phyloP scores from a whole-genome alignment of 2,113 vertebrate species.

The Pangasianodon gigas region DNA sequence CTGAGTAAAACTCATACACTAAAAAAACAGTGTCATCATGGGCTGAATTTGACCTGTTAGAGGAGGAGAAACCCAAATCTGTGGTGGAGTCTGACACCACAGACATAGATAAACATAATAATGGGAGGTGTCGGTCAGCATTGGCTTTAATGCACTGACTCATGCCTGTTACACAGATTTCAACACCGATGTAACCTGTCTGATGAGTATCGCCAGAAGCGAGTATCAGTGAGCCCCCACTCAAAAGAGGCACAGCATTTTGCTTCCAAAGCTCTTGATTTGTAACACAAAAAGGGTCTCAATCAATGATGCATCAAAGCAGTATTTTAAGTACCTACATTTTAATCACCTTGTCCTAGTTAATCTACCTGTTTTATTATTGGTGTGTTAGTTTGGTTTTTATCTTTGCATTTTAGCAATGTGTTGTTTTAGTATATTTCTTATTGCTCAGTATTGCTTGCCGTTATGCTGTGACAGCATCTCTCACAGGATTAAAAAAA shows the following conservation, averaged over 20 bases:
- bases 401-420: not conserved
- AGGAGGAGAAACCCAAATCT: not conserved
- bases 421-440: not conserved
- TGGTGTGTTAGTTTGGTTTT: not conserved
- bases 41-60: not conserved
- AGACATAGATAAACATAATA: not conserved
- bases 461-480: not conserved
- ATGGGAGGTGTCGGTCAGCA: constrained; percentile 1
- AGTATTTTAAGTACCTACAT: not conserved
- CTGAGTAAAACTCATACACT: not conserved
- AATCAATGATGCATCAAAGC: no score
- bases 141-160: not conserved
- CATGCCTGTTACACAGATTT: constrained; percentile 35
- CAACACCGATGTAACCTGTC: constrained; percentile 23
- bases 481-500: not conserved
- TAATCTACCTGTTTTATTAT: not conserved
- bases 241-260: constrained; percentile 28
- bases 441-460: not conserved
- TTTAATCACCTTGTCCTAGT: not conserved
- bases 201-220: constrained; percentile 49
- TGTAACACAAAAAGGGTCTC: not conserved
- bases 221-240: constrained; percentile 49
- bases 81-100: not conserved
- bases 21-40: not conserved
- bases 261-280: not conserved